Base-by-base conservation (phyloP, 2,888 invertebrate species). In the Drosophila borborema region DNA sequence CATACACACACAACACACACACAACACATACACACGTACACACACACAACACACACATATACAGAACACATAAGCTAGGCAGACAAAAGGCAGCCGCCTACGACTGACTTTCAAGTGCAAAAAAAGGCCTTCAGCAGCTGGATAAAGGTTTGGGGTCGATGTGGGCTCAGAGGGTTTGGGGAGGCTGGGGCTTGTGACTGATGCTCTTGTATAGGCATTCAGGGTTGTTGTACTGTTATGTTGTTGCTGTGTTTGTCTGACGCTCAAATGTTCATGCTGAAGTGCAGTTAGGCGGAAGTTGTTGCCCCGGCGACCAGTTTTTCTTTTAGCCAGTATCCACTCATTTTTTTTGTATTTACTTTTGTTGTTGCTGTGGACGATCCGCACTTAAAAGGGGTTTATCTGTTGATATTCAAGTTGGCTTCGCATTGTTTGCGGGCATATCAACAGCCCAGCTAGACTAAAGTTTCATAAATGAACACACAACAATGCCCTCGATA, bases 211-310 rank as follows among this genome's bases (percentile, higher is more conserved):
- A 72, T 38, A 56, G 69, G 67, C 59, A 69, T 76, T 74, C 74
- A 73, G 80, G 82, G 82, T 82, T 76, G 79, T 79, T 83, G 81
- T 80, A 72, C 84, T 62, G 58, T 64, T 51, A 59, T 18, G 72
- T 43, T 68, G 61, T 20, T 74, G 73, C 40, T 64, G 61, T 65
- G 66, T 70, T 67, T 64, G 65, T 41, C 66, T 70, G 58, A 49
- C 46, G 62, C 41, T 68, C 46, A 77, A 74, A 80, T 85, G 79
- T 78, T 66, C 77, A 75, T 73, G 86, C 73, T 82, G 64, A 71
- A 81, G 83, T 82, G 89, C 86, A 86, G 81, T 81, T 80, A 77
- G 81, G 74, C 79, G 86, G 85, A 86, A 88, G 84, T 77, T 83
- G 82, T 76, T 80, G 76, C 62, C 71, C 58, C 74, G 64, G 64